These are phyloP conservation scores for Perognathus longimembris DNA, from an alignment of 2,113 vertebrate species.

Conservation along the genomic window DNA sequence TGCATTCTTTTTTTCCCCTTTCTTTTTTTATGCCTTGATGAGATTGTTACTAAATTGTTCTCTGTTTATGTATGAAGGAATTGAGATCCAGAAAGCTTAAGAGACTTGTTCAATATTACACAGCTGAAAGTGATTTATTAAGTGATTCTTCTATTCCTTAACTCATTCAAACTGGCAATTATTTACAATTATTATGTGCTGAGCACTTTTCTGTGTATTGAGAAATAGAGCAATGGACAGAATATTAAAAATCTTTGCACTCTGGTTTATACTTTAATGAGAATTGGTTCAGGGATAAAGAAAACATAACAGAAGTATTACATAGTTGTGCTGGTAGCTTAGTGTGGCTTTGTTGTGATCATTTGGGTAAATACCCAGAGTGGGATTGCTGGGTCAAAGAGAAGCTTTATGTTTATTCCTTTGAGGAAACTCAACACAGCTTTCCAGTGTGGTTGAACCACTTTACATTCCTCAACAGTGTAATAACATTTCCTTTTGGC, in stretches of 20 bases:
- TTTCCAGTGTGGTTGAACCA: too few relatives aligned
- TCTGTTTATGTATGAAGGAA: not conserved
- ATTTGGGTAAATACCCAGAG: too few relatives aligned
- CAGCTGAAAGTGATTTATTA: not conserved
- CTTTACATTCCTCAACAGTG: too few relatives aligned
- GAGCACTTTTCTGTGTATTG: not conserved
- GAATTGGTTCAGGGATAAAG: not conserved
- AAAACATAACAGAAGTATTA: not conserved
- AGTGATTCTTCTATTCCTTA: not conserved
- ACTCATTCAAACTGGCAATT: not conserved
- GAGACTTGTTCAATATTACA: not conserved
- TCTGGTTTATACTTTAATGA: not conserved
- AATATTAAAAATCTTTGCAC: not conserved
- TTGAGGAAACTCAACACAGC: too few relatives aligned
- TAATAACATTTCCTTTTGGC: too few relatives aligned
- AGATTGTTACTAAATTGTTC: not conserved
- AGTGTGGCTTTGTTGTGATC: too few relatives aligned
- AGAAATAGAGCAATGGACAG: not conserved
- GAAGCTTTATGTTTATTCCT: too few relatives aligned
- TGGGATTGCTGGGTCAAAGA: too few relatives aligned
- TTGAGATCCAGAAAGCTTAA: slow-evolving; percentile 1
- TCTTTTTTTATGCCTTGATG: not conserved
- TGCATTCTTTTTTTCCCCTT: not conserved
- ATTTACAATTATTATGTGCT: not conserved
- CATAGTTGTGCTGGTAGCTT: not conserved